These are phyloP conservation scores for Alces alces DNA, from an alignment of 2,113 vertebrate genomes.

Conservation along the genomic window DNA sequence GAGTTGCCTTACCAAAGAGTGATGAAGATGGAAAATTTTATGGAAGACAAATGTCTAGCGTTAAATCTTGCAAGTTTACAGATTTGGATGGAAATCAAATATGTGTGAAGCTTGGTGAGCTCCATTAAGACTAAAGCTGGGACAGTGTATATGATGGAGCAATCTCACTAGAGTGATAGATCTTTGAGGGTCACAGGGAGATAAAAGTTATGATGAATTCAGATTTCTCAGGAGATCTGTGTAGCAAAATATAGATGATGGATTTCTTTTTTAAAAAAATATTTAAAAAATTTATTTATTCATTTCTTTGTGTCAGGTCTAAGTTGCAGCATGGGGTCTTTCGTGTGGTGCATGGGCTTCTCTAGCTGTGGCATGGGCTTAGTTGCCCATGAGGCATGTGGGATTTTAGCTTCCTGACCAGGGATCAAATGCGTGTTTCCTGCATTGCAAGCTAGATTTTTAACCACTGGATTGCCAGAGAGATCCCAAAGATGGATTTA, in stretches of 20 bases:
- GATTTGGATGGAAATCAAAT: neutral
- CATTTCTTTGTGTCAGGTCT: neutral
- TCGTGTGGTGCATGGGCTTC: neutral
- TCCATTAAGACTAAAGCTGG: neutral
- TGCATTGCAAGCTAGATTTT: neutral
- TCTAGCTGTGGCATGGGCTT: neutral
- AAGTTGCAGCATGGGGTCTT: neutral
- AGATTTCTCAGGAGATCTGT: neutral
- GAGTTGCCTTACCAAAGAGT: neutral
- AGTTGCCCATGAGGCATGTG: neutral
- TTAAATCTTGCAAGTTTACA: neutral
- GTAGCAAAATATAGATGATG: neutral
- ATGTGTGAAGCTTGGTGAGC: neutral
- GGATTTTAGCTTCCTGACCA: neutral
- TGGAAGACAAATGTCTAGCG: neutral
- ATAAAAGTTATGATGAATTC: neutral
- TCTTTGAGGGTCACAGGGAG: neutral
- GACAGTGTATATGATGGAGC: too few relatives aligned
- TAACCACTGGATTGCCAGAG: neutral
- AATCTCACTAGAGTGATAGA: neutral
- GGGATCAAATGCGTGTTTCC: neutral
- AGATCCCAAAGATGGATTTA: neutral
- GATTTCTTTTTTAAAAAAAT: neutral
- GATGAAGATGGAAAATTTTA: neutral
- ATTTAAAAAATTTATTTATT: neutral